A percentile compares a stretch with the other conserved stretches of the same genome.
phyloP scores from a whole-genome alignment of 1,140 invertebrate species.

The Drosophila arawakana region DNA sequence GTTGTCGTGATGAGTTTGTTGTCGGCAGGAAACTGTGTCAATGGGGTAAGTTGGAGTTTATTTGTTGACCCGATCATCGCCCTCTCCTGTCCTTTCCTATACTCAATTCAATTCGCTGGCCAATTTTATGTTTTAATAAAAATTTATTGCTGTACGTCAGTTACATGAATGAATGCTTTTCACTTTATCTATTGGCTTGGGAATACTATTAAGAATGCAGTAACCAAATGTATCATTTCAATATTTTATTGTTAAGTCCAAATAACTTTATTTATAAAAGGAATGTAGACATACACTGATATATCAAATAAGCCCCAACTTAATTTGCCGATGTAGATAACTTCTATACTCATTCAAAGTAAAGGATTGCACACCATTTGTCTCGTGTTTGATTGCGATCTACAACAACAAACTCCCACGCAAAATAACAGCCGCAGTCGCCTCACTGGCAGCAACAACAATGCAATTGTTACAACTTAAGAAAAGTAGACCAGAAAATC shows the following conservation, averaged over 20 bases:
- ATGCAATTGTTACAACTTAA: slow-evolving; percentile 63
- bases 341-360: slow-evolving; percentile 65
- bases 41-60: slow-evolving; percentile 74
- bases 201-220: slow-evolving; percentile 29
- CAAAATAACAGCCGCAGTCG: slow-evolving; percentile 65
- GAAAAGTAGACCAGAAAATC: slow-evolving; percentile 58
- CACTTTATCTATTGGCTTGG: slow-evolving; percentile 53
- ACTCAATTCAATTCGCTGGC: slow-evolving; percentile 21
- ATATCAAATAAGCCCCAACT: slow-evolving; percentile 12
- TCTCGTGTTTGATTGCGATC: slow-evolving; percentile 78
- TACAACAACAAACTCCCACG: slow-evolving; percentile 70
- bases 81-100: not conserved
- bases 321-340: slow-evolving; percentile 75
- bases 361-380: slow-evolving; percentile 83
- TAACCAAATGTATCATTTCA: not conserved
- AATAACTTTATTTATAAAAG: slow-evolving; percentile 62
- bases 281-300: slow-evolving; percentile 36
- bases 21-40: slow-evolving; percentile 80
- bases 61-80: slow-evolving; percentile 16
- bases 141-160: slow-evolving; percentile 39
- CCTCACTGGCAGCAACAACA: slow-evolving; percentile 53
- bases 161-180: slow-evolving; percentile 33
- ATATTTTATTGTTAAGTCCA: not conserved
- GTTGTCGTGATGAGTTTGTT: slow-evolving; percentile 73
- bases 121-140: slow-evolving; percentile 32